Evolutionary conservation across 2,797 vertebrate genomes (phyloP).

Genomic region (Mustela erminea): DNA sequence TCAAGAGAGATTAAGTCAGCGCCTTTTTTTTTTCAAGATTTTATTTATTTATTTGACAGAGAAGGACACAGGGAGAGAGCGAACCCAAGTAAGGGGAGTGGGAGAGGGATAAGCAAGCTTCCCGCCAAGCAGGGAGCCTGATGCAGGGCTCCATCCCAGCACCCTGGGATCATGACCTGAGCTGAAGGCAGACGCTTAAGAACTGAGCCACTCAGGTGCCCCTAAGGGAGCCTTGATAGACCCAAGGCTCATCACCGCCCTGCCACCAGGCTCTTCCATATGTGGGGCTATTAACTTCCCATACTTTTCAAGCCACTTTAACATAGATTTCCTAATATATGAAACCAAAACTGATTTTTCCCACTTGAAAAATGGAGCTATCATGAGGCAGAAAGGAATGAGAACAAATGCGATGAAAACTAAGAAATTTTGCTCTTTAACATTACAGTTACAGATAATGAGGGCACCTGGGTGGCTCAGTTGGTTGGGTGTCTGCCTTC

Average conservation of each 20-base stretch:
- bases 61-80: no score
- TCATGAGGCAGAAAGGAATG: conserved; percentile 40
- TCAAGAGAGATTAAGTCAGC: not conserved
- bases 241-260: not conserved
- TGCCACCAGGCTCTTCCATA: not conserved
- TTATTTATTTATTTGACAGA: no score
- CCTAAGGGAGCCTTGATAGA: not conserved
- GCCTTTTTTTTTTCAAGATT: no score
- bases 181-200: no score
- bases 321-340: not conserved
- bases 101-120: no score
- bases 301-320: not conserved
- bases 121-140: no score
- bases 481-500: not conserved
- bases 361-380: conserved; percentile 12
- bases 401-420: conserved; percentile 44
- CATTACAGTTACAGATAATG: not conserved
- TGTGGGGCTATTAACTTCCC: not conserved
- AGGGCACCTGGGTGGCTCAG: not conserved
- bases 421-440: conserved; percentile 19
- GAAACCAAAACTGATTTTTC: conserved; percentile 20
- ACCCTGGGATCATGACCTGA: no score
- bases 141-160: no score
- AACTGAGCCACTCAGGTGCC: no score
- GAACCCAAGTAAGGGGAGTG: no score